phyloP scores from a whole-genome alignment of 2,113 vertebrate species.

The Hyperopisus bebe region DNA sequence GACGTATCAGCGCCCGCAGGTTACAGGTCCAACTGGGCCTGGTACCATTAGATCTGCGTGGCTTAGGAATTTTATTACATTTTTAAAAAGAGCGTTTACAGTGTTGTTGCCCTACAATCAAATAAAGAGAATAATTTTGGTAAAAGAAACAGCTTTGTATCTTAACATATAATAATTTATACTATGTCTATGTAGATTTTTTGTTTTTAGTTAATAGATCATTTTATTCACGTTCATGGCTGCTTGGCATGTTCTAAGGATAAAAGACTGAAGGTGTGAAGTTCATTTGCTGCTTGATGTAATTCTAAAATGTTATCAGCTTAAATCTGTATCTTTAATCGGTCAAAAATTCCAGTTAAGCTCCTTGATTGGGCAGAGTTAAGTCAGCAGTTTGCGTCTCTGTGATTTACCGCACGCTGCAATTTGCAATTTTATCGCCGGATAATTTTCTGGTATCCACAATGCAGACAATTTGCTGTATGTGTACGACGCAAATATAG shows the following conservation, averaged over 20 bases:
- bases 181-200: not conserved
- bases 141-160: not conserved
- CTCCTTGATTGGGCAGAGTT: not conserved
- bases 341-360: not conserved
- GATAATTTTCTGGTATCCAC: not conserved
- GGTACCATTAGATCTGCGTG: not conserved
- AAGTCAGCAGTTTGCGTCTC: not conserved
- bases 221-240: not conserved
- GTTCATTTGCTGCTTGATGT: not conserved
- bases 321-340: not conserved
- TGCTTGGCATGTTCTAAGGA: not conserved
- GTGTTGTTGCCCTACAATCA: not conserved
- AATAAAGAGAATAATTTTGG: not conserved
- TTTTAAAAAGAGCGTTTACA: not conserved
- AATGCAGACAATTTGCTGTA: conserved; percentile 31
- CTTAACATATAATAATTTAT: not conserved
- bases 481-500: conserved; percentile 34
- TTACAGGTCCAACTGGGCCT: not conserved
- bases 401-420: not conserved
- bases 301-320: not conserved
- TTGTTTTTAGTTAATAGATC: not conserved
- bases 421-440: not conserved
- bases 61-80: not conserved
- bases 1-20: not conserved
- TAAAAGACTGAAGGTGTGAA: not conserved